phyloP scores from a whole-genome alignment of 2,113 vertebrate species.

The Pollimyrus isidori region DNA sequence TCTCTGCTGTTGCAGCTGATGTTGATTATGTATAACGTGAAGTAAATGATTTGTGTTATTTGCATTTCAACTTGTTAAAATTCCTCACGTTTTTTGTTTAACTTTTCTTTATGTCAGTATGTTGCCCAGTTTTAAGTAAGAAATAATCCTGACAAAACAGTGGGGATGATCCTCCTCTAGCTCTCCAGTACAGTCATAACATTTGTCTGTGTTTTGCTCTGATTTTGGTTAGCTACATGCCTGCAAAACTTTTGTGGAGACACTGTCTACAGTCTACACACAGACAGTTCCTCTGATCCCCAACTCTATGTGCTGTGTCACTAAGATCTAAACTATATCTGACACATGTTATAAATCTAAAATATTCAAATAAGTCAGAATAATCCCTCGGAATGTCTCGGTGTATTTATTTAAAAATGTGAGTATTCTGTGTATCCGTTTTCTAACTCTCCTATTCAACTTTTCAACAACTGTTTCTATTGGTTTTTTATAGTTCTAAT shows the following conservation, averaged over 20 bases:
- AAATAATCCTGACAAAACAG: constrained; percentile 31
- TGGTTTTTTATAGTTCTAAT: constrained; percentile 6
- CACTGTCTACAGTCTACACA: constrained; percentile 13
- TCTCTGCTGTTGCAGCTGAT: not conserved
- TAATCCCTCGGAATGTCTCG: not conserved
- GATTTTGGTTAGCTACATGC: constrained; percentile 2
- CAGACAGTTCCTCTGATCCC: constrained; percentile 23
- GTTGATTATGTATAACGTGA: not conserved
- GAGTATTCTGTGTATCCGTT: not conserved
- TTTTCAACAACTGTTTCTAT: constrained; percentile 7
- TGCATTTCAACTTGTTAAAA: not conserved
- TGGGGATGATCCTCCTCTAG: constrained; percentile 42
- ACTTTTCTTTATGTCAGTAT: not conserved
- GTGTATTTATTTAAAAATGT: not conserved
- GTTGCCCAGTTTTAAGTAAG: constrained; percentile 37
- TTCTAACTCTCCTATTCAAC: not conserved
- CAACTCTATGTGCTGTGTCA: constrained; percentile 8
- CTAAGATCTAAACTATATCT: constrained; percentile 18
- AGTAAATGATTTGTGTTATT: not conserved
- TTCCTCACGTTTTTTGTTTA: not conserved
- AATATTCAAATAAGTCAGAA: constrained; percentile 6
- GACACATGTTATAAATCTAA: constrained; percentile 6
- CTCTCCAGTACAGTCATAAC: constrained; percentile 44
- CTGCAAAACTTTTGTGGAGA: constrained; percentile 14
- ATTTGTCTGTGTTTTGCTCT: constrained; percentile 34